Evolutionary conservation across 2,888 invertebrate genomes (phyloP).

Genomic region (Pristionchus japonicus): DNA sequence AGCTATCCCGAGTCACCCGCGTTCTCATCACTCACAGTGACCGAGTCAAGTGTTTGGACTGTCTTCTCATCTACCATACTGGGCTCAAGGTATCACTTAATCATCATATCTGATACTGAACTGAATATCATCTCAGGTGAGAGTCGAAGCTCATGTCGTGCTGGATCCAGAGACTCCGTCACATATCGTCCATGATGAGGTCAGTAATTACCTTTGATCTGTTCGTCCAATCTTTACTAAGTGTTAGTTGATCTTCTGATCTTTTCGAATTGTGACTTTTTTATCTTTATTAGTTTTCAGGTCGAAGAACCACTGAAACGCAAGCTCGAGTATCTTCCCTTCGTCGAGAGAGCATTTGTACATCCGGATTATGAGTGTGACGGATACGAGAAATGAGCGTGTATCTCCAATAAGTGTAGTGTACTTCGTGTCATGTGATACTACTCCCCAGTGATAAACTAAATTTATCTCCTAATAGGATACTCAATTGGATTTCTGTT

Average conservation of each 20-base stretch:
- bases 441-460: conserved; percentile 14
- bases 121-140: conserved; percentile 53
- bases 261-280: background rate
- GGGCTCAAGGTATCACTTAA: conserved; percentile 72
- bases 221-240: too few species aligned
- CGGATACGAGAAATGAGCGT: conserved; percentile 54
- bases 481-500: too few species aligned
- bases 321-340: conserved; percentile 75
- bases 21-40: conserved; percentile 53
- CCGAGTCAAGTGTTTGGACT: conserved; percentile 72
- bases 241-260: background rate
- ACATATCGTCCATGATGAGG: conserved; percentile 76
- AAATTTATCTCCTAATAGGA: too few species aligned
- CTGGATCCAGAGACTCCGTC: conserved; percentile 75
- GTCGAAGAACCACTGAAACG: conserved; percentile 67
- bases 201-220: background rate
- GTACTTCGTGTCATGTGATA: background rate
- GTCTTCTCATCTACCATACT: conserved; percentile 58
- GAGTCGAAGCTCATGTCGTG: conserved; percentile 73
- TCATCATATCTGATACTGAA: background rate
- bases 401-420: background rate
- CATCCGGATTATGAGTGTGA: conserved; percentile 56
- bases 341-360: conserved; percentile 63
- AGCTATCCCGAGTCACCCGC: conserved; percentile 51
- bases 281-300: background rate